Percentiles rank a stretch among this genome's conserved stretches.
Conservation (phyloP, 2,797 vertebrate species). For the Premnoplex brunnescens region DNA sequence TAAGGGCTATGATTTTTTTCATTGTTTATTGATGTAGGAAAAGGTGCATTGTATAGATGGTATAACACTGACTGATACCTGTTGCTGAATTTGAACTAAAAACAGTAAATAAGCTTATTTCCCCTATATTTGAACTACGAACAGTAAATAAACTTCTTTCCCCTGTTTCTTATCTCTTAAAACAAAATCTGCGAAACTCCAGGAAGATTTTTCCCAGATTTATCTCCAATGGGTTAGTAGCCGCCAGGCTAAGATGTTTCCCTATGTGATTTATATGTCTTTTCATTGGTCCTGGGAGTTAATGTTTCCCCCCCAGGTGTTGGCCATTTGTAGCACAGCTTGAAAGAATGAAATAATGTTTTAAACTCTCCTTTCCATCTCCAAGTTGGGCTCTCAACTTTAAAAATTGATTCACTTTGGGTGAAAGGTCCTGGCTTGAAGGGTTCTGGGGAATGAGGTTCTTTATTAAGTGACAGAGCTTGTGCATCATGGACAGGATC, state of each 20-base stretch:
- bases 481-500: not conserved
- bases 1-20: not conserved
- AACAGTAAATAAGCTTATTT: not conserved
- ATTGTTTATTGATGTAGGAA: not conserved
- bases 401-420: slow-evolving; percentile 49
- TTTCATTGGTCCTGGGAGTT: slow-evolving; percentile 61
- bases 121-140: not conserved
- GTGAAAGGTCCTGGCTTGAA: slow-evolving; percentile 59
- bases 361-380: slow-evolving; percentile 46
- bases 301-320: slow-evolving; percentile 58
- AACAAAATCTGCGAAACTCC: slow-evolving; percentile 43
- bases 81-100: not conserved
- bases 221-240: slow-evolving; percentile 57
- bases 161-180: not conserved
- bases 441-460: slow-evolving; percentile 31
- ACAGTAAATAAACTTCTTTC: not conserved
- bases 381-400: slow-evolving; percentile 54
- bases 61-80: not conserved
- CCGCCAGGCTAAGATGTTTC: slow-evolving; percentile 46
- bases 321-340: slow-evolving; percentile 51
- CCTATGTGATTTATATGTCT: slow-evolving; percentile 68
- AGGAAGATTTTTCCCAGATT: slow-evolving; percentile 59
- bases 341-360: slow-evolving; percentile 60
- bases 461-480: slow-evolving; percentile 47
- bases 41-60: not conserved